These are phyloP conservation scores for Nowickia ferox DNA, from an alignment of 2,888 invertebrate genomes.

Conservation along the genomic window DNA sequence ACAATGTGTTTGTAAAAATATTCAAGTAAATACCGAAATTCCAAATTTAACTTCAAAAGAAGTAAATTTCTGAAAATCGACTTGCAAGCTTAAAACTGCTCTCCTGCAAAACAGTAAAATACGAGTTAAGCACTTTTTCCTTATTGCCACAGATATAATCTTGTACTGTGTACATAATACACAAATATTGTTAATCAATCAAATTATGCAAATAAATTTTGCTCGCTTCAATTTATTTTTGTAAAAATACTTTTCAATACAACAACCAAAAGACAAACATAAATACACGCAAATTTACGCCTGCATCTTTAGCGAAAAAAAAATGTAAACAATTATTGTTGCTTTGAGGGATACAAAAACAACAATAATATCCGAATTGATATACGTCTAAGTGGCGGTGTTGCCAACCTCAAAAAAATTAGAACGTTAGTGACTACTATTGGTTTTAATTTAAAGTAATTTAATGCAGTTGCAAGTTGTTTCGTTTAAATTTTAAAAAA, in stretches of 20 bases:
- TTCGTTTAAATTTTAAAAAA: too few relatives aligned
- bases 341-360: conserved; percentile 45
- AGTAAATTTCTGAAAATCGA: too few relatives aligned
- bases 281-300: conserved; percentile 11
- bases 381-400: background rate
- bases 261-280: conserved; percentile 38
- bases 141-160: too few relatives aligned
- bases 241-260: conserved; percentile 56
- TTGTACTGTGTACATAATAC: background rate
- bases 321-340: conserved; percentile 27
- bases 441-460: too few relatives aligned
- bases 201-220: conserved; percentile 36
- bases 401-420: background rate
- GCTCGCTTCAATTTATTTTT: conserved; percentile 55
- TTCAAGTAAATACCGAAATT: too few relatives aligned
- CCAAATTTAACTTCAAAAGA: too few relatives aligned
- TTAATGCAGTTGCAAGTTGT: too few relatives aligned
- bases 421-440: too few relatives aligned
- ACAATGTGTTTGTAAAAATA: too few relatives aligned
- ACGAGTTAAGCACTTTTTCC: too few relatives aligned
- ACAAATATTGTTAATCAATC: conserved; percentile 60
- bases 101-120: too few relatives aligned
- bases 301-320: background rate
- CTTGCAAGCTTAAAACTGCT: too few relatives aligned
- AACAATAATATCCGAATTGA: conserved; percentile 33